phyloP scores from a whole-genome alignment of 1,140 invertebrate species.

The Sipha flava region DNA sequence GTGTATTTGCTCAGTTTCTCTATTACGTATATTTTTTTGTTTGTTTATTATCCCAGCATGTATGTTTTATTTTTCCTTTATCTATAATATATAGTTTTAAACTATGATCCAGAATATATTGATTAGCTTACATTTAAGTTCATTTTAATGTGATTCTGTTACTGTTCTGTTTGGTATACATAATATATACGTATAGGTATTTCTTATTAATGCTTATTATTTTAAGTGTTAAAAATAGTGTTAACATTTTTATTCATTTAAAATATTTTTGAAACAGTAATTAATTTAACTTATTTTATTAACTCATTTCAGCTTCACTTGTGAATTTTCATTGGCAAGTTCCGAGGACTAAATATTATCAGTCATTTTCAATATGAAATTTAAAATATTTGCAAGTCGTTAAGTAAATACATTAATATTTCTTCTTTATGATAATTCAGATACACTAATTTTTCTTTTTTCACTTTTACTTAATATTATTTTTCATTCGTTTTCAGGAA shows the following conservation, averaged over 20 bases:
- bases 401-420: neutral
- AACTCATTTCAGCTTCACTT: neutral
- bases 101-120: neutral
- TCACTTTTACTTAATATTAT: neutral
- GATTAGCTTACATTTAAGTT: neutral
- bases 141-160: no score
- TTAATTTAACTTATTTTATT: neutral
- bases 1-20: neutral
- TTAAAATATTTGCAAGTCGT: neutral
- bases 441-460: no score
- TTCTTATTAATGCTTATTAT: neutral
- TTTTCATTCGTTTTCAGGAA: neutral
- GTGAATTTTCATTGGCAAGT: neutral
- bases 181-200: neutral
- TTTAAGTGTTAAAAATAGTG: no score
- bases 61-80: neutral
- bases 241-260: no score
- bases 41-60: conserved; percentile 6
- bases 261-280: no score
- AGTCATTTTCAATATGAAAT: neutral
- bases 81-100: neutral
- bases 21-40: neutral
- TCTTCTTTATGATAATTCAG: neutral
- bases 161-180: neutral
- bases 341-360: neutral